phyloP scores from a whole-genome alignment of 2,797 vertebrate genomes.

The Schizopygopsis malacanthus region DNA sequence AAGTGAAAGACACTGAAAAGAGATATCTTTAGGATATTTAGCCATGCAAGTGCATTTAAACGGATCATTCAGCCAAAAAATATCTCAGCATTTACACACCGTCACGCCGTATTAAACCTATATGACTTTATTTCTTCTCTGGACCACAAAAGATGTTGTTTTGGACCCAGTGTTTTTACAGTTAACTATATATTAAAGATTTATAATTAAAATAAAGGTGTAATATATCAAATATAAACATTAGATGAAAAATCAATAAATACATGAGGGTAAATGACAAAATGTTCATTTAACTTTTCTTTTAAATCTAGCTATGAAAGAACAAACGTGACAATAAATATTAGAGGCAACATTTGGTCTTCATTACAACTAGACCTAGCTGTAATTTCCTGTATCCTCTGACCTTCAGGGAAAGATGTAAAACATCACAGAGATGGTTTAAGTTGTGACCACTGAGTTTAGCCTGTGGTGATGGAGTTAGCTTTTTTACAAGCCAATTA shows the following conservation, averaged over 20 bases:
- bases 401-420: constrained; percentile 47
- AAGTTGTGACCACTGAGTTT: constrained; percentile 45
- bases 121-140: neutral
- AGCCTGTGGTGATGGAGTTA: constrained; percentile 37
- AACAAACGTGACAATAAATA: constrained; percentile 6
- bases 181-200: neutral
- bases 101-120: neutral
- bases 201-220: neutral
- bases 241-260: neutral
- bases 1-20: constrained; percentile 11
- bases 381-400: constrained; percentile 31
- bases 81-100: neutral
- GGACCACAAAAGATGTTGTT: neutral
- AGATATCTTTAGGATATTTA: constrained; percentile 13
- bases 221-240: neutral
- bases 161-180: neutral
- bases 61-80: neutral
- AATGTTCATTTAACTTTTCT: neutral
- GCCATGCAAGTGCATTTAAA: constrained; percentile 12
- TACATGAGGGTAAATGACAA: neutral
- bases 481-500: constrained; percentile 44
- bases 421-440: constrained; percentile 52
- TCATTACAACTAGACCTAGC: constrained; percentile 27
- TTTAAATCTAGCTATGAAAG: neutral
- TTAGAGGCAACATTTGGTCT: constrained; percentile 32